phyloP scores from a whole-genome alignment of 2,113 vertebrate genomes.

The Azemiops feae region DNA sequence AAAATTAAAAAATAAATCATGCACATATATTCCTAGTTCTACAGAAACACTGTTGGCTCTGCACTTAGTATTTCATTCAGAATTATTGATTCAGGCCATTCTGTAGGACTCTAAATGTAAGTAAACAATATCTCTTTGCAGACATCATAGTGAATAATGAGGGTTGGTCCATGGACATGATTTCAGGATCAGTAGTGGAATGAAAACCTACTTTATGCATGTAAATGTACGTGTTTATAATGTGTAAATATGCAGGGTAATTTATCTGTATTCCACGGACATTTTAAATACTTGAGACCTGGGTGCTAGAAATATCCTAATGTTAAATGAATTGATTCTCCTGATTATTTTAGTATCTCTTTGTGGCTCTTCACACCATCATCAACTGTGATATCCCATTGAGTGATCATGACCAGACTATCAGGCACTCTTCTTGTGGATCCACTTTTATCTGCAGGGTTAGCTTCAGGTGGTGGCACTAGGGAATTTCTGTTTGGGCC shows the following conservation, averaged over 20 bases:
- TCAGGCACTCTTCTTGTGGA: not conserved
- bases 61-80: not conserved
- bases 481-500: not conserved
- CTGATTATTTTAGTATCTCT: not conserved
- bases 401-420: not conserved
- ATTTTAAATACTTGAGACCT: not conserved
- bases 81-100: not conserved
- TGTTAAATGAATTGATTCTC: not conserved
- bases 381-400: not conserved
- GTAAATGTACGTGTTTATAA: not conserved
- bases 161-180: not conserved
- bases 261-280: not conserved
- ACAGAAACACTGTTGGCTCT: not conserved
- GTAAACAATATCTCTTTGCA: not conserved
- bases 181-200: not conserved
- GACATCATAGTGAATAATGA: not conserved
- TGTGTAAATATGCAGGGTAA: not conserved
- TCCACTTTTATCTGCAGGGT: not conserved
- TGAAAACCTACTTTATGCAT: not conserved
- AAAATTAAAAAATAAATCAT: not conserved
- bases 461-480: not conserved
- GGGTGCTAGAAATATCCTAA: not conserved
- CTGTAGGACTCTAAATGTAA: not conserved
- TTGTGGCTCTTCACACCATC: not conserved
- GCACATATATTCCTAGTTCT: not conserved